Percentiles rank a stretch among this genome's conserved stretches.
Evolutionary conservation across 2,888 invertebrate genomes (phyloP).

Genomic region (Lissonota sp.): DNA sequence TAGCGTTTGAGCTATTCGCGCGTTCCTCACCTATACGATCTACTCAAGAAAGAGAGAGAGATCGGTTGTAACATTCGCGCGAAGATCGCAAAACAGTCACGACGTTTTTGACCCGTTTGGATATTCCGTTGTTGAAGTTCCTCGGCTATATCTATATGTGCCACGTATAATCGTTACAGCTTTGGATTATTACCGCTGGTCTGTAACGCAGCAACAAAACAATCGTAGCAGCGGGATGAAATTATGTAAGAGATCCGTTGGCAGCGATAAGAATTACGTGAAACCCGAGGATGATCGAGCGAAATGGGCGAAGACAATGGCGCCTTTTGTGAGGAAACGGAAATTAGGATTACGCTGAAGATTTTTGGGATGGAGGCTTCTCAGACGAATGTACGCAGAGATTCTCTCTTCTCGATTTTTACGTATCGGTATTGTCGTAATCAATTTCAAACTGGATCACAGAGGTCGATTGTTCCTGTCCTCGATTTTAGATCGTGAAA

Average conservation of each 20-base stretch:
- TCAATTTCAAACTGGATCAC: constrained; percentile 47
- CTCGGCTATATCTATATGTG: too few species aligned
- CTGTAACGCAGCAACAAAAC: too few species aligned
- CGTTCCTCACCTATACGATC: not conserved
- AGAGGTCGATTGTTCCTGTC: constrained; percentile 32
- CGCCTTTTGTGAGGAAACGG: too few species aligned
- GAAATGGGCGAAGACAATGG: too few species aligned
- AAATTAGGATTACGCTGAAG: constrained; percentile 12
- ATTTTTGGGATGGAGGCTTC: not conserved
- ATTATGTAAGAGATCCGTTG: too few species aligned
- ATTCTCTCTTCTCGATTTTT: constrained; percentile 18
- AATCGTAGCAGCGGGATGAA: too few species aligned
- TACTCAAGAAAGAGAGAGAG: constrained; percentile 21
- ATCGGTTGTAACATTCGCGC: constrained; percentile 12
- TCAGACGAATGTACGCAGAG: not conserved
- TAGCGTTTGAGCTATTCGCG: constrained; percentile 42
- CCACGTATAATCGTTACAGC: too few species aligned
- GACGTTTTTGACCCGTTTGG: not conserved
- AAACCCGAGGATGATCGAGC: too few species aligned
- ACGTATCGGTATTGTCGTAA: constrained; percentile 26
- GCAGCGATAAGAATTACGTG: too few species aligned
- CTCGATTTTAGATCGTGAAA: not conserved
- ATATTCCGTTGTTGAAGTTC: not conserved
- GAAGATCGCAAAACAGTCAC: constrained; percentile 58
- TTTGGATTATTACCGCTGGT: too few species aligned